Base-by-base conservation (phyloP, 1,140 invertebrate species). In the Epicauta chinensis region DNA sequence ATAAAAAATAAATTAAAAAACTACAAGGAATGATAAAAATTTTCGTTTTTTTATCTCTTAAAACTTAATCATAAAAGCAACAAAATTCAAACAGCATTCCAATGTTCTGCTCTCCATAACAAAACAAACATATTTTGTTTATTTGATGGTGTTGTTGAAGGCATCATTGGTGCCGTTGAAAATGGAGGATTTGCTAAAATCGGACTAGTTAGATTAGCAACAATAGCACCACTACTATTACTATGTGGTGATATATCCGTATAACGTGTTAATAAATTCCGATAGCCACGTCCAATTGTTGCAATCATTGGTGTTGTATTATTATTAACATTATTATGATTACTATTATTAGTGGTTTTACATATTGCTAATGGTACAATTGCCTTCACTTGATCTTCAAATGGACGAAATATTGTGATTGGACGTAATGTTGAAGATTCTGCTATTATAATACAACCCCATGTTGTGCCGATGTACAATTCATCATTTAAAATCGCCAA, bases 401-500 rank as follows among this genome's bases (percentile, higher is more conserved):
- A 93, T 0, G 92, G 92, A 43, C 91, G 75, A 69, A 94, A 95
- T 11, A 94, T 87, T 0, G 90, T 93, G 23, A 94, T 83, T 0
- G 92, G 93, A 14, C 87, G 74, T 47, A 96, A 73, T 2, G 86
- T 82, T 36, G 78, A 76, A 30, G 83, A 79, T 68, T 92, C 89
- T 2, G 88, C 89, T 1, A 95, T 86, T 13, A 95, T 86, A 29
- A 96, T 75, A 65, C 91, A 93, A 6, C 93, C 93, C 87, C 90
- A 93, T 1, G 87, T 89, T 2, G 92, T 95, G 31, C 92, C 93
- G 44, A 93, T 85, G 65, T 92, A 93, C 6, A 94, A 71, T 51
- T 85, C 80, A 45, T 79, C 79, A 38, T 81, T 77, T 55, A 84
- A 73, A 13, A 82, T 74, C 47, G 86, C 82, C 49, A 94, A 68